Evolutionary conservation across 1,140 invertebrate genomes (phyloP), one percentile per base, ranked within the genome.

Genomic region (Idris sp.): DNA sequence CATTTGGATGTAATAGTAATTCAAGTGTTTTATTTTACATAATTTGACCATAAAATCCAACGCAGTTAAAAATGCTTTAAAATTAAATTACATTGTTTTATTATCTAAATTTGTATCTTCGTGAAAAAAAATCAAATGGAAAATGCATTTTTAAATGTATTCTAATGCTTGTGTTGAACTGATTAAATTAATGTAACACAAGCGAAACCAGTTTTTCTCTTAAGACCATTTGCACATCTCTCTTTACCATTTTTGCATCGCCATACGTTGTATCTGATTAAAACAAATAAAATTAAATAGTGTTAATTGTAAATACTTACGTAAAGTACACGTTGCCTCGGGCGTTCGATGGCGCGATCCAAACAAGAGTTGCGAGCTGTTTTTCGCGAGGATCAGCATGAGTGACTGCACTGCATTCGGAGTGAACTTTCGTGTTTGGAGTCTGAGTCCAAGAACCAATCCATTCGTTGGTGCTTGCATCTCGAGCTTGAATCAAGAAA

Each of bases 401-500:
- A 7, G 93, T 94, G 56, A 94, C 90, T 13, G 93, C 90, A n/a
- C 92, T 90, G 81, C 94, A 95, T 82, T 94, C 93, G 0, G 92
- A 89, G 74, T 93, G 91, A 1, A 90, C 88, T 56, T 92, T 94
- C 0, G 92, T 92, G 76, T 94, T 94, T 0, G 90, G 89, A 0
- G 91, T 91, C 62, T 91, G 87, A 22, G 90, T 87, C 90, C 92
- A 95, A 7, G 89, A 87, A 6, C 94, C 93, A 25, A 94, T 88
- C 92, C 93, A 94, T 62, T 91, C 86, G 67, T 93, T 88, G 0
- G 91, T 91, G 14, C 89, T 85, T 0, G 89, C 88, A 71, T 94
- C 93, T 36, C 93, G 90, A 0, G 93, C 93, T 85, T 94, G 93
- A n/a, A 95, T 82, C 82, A 95, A 93, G 87, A 95, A 94, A 7